phyloP scores from a whole-genome alignment of 2,797 vertebrate species.

The Schizopygopsis pylzovi region DNA sequence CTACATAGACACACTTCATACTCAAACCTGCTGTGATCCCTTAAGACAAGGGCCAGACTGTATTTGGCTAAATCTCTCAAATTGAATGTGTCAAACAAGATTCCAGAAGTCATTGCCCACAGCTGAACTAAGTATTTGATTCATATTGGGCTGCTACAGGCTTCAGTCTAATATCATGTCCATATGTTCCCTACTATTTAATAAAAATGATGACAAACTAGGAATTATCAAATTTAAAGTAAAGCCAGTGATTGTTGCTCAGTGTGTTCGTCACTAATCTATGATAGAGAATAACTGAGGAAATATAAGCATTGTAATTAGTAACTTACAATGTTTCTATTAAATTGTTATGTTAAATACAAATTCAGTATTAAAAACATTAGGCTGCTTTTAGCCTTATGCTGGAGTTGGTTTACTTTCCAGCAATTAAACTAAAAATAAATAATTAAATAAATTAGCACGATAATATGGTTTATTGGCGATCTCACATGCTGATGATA shows the following conservation, averaged over 20 bases:
- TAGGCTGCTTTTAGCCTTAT: not conserved
- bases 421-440: not conserved
- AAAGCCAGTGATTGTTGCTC: not conserved
- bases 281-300: not conserved
- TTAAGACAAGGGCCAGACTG: slow-evolving; percentile 32
- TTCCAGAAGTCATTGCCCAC: slow-evolving; percentile 26
- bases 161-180: not conserved
- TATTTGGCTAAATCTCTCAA: slow-evolving; percentile 32
- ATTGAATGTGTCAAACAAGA: slow-evolving; percentile 47
- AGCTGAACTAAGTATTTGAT: slow-evolving; percentile 31
- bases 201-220: not conserved
- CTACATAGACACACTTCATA: slow-evolving; percentile 20
- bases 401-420: not conserved
- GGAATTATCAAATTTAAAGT: not conserved
- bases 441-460: not conserved
- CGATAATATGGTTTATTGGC: not conserved
- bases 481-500: not conserved
- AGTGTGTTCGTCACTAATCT: not conserved
- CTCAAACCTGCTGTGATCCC: slow-evolving; percentile 39
- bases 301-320: not conserved
- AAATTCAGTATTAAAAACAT: not conserved
- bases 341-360: not conserved
- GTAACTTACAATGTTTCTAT: not conserved
- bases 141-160: slow-evolving; percentile 3
- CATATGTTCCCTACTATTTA: not conserved